Percentiles rank a stretch among this genome's conserved stretches.
phyloP scores from a whole-genome alignment of 2,797 vertebrate genomes.

The Notolepis coatsorum region DNA sequence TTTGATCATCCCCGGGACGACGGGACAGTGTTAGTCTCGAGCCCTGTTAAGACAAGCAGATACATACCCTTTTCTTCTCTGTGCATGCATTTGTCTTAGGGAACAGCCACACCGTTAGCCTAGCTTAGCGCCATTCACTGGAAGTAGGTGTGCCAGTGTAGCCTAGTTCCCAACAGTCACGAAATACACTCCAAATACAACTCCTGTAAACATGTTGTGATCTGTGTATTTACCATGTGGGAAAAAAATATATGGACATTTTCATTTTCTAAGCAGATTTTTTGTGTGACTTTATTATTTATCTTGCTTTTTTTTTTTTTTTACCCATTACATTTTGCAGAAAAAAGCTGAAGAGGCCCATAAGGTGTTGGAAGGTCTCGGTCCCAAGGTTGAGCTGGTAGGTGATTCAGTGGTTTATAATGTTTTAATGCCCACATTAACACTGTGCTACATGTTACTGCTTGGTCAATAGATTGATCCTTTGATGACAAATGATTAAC shows the following conservation, averaged over 20 bases:
- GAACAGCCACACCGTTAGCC: too few relatives aligned
- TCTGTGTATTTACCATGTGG: too few relatives aligned
- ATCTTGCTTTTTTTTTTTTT: background rate
- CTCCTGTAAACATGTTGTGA: too few relatives aligned
- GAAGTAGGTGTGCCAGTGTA: too few relatives aligned
- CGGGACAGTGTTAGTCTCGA: too few relatives aligned
- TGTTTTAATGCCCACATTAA: background rate
- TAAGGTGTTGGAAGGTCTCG: slow-evolving; percentile 97
- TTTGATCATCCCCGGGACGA: too few relatives aligned
- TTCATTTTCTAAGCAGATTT: background rate
- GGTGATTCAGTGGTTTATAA: slow-evolving; percentile 51
- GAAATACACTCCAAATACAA: too few relatives aligned
- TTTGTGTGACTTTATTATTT: background rate
- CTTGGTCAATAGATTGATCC: slow-evolving; percentile 17
- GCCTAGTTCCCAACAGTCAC: too few relatives aligned
- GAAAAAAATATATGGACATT: background rate
- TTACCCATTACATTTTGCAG: slow-evolving; percentile 60
- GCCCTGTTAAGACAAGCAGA: too few relatives aligned
- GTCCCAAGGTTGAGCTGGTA: slow-evolving; percentile 98
- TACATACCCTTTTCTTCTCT: too few relatives aligned
- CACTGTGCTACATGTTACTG: slow-evolving; percentile 10
- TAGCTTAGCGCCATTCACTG: too few relatives aligned
- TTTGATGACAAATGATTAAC: slow-evolving; percentile 58
- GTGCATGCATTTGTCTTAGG: too few relatives aligned
- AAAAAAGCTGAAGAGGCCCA: slow-evolving; percentile 99